Evolutionary conservation across 2,888 invertebrate genomes (phyloP).

Genomic region (Cheilosia vernalis): DNA sequence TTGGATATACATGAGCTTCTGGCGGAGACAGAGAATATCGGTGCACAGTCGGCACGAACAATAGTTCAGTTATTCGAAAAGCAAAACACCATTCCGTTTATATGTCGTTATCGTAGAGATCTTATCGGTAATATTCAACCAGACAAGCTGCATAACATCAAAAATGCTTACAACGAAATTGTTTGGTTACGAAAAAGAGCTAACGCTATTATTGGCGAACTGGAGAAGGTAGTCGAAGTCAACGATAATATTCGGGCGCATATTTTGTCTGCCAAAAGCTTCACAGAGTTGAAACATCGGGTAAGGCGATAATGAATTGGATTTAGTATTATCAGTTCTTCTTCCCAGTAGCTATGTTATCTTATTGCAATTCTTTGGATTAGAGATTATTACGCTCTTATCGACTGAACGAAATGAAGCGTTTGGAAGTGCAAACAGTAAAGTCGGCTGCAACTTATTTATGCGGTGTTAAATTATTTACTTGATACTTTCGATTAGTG

Average conservation of each 20-base stretch:
- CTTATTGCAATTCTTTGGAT: too few relatives aligned
- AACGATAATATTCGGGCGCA: slow-evolving; percentile 86
- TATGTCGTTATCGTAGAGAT: slow-evolving; percentile 93
- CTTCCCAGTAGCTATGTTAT: too few relatives aligned
- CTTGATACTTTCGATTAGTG: too few relatives aligned
- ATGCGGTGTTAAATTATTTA: too few relatives aligned
- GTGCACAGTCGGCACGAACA: slow-evolving; percentile 84
- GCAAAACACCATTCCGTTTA: slow-evolving; percentile 95
- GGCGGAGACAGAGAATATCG: slow-evolving; percentile 80
- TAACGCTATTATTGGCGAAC: slow-evolving; percentile 86
- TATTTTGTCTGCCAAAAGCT: slow-evolving; percentile 87
- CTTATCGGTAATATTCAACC: slow-evolving; percentile 88
- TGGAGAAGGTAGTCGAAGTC: slow-evolving; percentile 88
- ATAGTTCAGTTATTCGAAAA: slow-evolving; percentile 88
- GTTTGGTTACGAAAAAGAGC: slow-evolving; percentile 89
- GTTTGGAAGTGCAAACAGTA: too few relatives aligned
- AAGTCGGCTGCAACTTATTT: too few relatives aligned
- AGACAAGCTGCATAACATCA: slow-evolving; percentile 90
- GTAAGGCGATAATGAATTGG: slow-evolving; percentile 83
- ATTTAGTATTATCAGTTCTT: too few relatives aligned
- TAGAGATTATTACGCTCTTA: too few relatives aligned
- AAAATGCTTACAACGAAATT: slow-evolving; percentile 89
- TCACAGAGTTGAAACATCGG: slow-evolving; percentile 91
- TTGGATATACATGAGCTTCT: slow-evolving; percentile 81
- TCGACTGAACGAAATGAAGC: too few relatives aligned